Percentiles rank a stretch among this genome's conserved stretches.
phyloP scores from a whole-genome alignment of 2,113 vertebrate species.

The Bucco capensis region DNA sequence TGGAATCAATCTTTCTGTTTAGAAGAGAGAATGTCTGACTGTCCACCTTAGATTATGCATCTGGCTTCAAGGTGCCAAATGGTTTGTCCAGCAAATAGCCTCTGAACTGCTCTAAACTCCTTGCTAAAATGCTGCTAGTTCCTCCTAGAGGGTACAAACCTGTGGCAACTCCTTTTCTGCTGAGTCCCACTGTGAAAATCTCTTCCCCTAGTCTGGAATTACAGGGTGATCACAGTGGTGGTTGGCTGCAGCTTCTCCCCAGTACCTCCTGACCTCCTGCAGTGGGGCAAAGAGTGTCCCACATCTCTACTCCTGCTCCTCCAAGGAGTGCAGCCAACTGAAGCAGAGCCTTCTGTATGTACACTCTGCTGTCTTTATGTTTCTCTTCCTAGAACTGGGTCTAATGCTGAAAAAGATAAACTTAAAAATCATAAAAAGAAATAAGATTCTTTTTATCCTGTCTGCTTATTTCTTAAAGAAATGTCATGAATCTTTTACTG shows the following conservation, averaged over 20 bases:
- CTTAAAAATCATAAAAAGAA: background rate
- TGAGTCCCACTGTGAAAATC: background rate
- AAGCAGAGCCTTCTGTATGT: background rate
- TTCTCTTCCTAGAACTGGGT: background rate
- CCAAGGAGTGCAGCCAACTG: background rate
- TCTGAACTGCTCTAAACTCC: background rate
- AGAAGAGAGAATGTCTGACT: background rate
- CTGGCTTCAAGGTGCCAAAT: background rate
- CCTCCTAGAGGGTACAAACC: background rate
- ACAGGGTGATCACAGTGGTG: background rate
- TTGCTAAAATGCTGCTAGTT: background rate
- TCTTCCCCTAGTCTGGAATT: background rate
- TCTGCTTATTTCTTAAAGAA: background rate
- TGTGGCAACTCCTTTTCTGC: background rate
- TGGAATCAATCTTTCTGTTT: background rate
- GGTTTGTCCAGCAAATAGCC: background rate
- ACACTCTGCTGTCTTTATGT: fast-evolving
- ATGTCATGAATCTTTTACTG: background rate
- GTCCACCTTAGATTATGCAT: background rate
- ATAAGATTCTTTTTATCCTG: background rate
- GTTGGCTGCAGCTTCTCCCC: background rate
- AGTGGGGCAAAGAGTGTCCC: background rate
- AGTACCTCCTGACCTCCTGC: fast-evolving
- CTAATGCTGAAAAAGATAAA: background rate
- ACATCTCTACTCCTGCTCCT: background rate